Base-by-base conservation (phyloP, 2,888 invertebrate genomes). In the Microctonus aethiopoides region DNA sequence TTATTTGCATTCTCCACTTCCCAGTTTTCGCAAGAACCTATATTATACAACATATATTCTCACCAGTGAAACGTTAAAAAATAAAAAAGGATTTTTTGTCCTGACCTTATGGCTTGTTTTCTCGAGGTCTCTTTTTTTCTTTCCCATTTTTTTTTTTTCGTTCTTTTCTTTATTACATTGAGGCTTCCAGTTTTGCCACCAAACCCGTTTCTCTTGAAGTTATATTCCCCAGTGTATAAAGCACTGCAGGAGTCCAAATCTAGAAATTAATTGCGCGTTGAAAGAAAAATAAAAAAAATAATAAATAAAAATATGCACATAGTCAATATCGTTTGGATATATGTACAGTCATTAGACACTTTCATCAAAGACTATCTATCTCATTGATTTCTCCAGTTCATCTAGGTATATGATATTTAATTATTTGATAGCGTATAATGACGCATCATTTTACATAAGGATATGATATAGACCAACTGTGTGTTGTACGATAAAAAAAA, bases 131-230 rank as follows among this genome's bases (percentile, higher is more conserved):
- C 13, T 56, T 34, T 65, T 52, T n/a, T 32, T 51, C 22, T n/a
- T 34, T 32, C 29, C 7, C 62, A n/a, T n/a, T 32, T 22, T 36
- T 52, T 52, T 32, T 32, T 32, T 24, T 29, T 16, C 24, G 2
- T 34, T 29, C 13, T 59, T n/a, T 59, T 4, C 34, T 32, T 39
- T 60, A 32, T 36, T 39, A 36, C 20, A 60, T 22, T 24, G 60
- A 60, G 7, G 60, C 36, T 60, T 36, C 60, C 60, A 60, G 60
- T 60, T 60, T 60, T 60, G 22, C 34, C 39, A 34, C 34, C 22
- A 60, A 60, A 60, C 60, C 60, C 60, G 60, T 60, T 60, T 36
- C 60, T 7, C 60, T 36, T 11, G 39, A 34, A 22, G 16, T 16
- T 16, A n/a, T n/a, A 29, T 57, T 57, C 29, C 57, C 32, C 16